phyloP scores from a whole-genome alignment of 2,888 invertebrate genomes.

The Andricus quercusramuli region DNA sequence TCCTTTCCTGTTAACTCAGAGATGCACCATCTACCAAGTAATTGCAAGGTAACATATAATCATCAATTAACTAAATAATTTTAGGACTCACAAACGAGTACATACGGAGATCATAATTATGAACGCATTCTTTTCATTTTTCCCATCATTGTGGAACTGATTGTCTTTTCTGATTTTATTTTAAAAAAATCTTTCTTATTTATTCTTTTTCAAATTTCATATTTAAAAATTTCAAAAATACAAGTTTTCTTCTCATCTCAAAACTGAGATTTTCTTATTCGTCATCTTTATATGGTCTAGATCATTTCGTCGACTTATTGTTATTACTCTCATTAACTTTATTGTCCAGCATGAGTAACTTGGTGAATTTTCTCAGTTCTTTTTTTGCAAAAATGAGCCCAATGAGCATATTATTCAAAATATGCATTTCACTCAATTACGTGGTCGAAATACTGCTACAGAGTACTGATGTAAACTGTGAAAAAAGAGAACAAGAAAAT shows the following conservation, averaged over 20 bases:
- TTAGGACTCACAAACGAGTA: neutral
- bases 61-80: neutral
- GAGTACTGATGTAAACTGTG: neutral
- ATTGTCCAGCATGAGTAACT: neutral
- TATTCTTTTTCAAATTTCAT: neutral
- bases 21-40: slow-evolving; percentile 11
- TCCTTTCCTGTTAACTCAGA: slow-evolving; percentile 8
- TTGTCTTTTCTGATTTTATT: neutral
- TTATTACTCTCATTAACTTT: neutral
- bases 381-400: neutral
- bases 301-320: neutral
- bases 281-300: neutral
- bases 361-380: neutral
- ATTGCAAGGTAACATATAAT: neutral
- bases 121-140: neutral
- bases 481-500: neutral
- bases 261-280: neutral
- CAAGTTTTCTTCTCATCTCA: neutral
- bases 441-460: slow-evolving; percentile 12
- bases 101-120: neutral
- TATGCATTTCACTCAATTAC: slow-evolving; percentile 22
- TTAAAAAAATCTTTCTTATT: neutral
- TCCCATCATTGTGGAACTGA: neutral
- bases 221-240: neutral
- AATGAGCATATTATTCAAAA: slow-evolving; percentile 13